A percentile compares a stretch with the other conserved stretches of the same genome.
Conservation (phyloP, 1,140 invertebrate species). For the Aphidius gifuensis region DNA sequence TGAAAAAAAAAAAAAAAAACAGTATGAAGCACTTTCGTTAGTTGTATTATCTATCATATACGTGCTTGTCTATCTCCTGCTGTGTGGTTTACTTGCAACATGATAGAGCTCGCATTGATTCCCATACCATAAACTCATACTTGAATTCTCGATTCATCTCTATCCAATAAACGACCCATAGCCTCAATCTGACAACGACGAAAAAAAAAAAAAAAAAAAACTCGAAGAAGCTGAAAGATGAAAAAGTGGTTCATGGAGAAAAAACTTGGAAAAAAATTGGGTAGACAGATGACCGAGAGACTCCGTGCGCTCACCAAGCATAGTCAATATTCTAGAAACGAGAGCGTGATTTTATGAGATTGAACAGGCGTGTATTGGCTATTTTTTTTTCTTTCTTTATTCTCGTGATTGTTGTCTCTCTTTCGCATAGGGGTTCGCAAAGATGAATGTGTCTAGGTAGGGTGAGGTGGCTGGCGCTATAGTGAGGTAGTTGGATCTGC, state of each 20-base stretch:
- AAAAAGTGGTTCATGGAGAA: background rate
- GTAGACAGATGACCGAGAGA: background rate
- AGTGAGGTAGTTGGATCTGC: conserved; percentile 9
- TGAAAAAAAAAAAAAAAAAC: too few species aligned
- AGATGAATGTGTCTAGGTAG: conserved; percentile 13
- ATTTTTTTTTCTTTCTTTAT: conserved; percentile 27
- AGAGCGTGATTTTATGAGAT: conserved; percentile 35
- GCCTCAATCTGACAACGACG: conserved; percentile 25
- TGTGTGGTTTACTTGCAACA: background rate
- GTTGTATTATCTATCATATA: background rate
- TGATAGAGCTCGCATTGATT: conserved; percentile 11
- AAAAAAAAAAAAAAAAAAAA: conserved; percentile 9
- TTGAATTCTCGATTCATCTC: conserved; percentile 17
- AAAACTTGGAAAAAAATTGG: conserved; percentile 7
- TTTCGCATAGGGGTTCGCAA: background rate
- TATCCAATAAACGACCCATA: conserved; percentile 28
- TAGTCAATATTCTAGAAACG: conserved; percentile 28
- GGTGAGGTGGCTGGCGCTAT: background rate
- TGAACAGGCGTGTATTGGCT: conserved; percentile 28
- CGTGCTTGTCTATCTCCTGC: background rate
- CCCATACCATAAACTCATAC: background rate
- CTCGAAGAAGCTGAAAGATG: background rate
- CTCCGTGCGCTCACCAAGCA: conserved; percentile 13
- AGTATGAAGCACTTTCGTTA: background rate
- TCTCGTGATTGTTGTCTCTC: conserved; percentile 5